Evolutionary conservation across 2,888 invertebrate species (phyloP).

Genomic region (Drosophila paucipuncta): DNA sequence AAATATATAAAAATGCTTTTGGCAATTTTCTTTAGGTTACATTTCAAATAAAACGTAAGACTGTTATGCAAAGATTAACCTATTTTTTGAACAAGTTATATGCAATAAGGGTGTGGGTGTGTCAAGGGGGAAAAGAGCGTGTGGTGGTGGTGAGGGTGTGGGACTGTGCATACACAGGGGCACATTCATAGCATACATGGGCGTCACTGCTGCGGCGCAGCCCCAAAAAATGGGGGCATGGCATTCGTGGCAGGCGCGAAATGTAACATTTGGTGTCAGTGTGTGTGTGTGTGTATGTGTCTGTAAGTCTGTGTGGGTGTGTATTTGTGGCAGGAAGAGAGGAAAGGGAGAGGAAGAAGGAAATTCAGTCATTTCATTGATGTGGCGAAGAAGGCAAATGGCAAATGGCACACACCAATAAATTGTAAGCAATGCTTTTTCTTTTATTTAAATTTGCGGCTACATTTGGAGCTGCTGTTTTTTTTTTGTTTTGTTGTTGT

Average conservation of each 20-base stretch:
- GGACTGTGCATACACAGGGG: slow-evolving; percentile 40
- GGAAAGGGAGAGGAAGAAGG: not conserved
- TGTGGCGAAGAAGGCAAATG: slow-evolving; percentile 3
- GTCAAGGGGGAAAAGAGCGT: not conserved
- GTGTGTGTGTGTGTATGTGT: not conserved
- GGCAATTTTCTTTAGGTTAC: not conserved
- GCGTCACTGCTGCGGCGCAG: slow-evolving; percentile 31
- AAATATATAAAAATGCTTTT: not conserved
- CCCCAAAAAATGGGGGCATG: slow-evolving; percentile 12
- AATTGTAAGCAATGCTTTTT: slow-evolving; percentile 27
- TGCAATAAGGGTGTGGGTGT: not conserved
- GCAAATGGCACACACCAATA: slow-evolving; percentile 14
- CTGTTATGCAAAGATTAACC: not conserved
- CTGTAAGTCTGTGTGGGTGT: not conserved
- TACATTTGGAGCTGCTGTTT: slow-evolving; percentile 16
- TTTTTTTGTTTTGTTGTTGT: not conserved
- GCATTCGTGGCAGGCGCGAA: slow-evolving; percentile 31
- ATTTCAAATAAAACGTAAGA: not conserved
- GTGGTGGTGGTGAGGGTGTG: not conserved
- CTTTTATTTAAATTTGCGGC: slow-evolving; percentile 36
- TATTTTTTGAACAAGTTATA: not conserved
- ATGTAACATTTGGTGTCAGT: slow-evolving; percentile 17
- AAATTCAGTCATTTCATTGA: not conserved
- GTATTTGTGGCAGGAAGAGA: not conserved
- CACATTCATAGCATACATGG: slow-evolving; percentile 57